Base-by-base conservation (phyloP, 92 coral and sea anemone species). In the Umimayanthus chanpuru region DNA sequence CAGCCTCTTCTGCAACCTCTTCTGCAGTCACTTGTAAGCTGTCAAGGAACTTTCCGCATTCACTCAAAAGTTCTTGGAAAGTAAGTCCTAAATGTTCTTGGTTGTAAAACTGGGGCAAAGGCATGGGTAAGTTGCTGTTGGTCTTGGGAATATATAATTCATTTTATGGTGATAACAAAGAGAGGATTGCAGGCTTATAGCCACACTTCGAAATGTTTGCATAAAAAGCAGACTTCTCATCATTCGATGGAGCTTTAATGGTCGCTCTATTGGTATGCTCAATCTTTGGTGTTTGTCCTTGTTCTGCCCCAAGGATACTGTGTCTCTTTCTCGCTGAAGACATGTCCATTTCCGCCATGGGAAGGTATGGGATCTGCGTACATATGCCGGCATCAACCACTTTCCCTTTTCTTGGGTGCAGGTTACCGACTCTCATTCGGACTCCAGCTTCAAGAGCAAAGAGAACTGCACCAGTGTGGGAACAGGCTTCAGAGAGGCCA, bases 371-470 rank as follows among this genome's bases (percentile, higher is more conserved):
- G 77, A 88, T 82, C 58, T 88, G 23, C 83, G 82, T 39, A 88
- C 79, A 81, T 88, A 88, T n/a, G 82, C 72, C 9, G 91, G 88
- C 81, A 88, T 44, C 68, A 88, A 73, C 91, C 91, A 65, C 64
- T 88, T 88, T 47, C 86, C 81, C 72, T 88, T 79, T 88, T 25
- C 78, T 39, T 50, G 66, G 64, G 89, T 77, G 85, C 89, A 77
- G 58, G 89, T 77, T 29, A 76, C 75, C 28, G 88, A 64, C 86
- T 81, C 76, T 38, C 91, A 88, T 81, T 73, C 91, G 64, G 49
- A 73, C 91, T 61, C 91, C 91, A 43, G 91, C 80, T 70, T 88
- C 91, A 64, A 88, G 58, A 23, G 88, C 88, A 53, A 88, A 88
- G 58, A 88, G 83, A 39, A 76, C 58, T 66, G 92, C 92, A 76